Percentiles rank a stretch among this genome's conserved stretches.
These are phyloP conservation scores for Pachydiplax longipennis DNA, from an alignment of 2,888 invertebrate genomes.

Conservation along the genomic window DNA sequence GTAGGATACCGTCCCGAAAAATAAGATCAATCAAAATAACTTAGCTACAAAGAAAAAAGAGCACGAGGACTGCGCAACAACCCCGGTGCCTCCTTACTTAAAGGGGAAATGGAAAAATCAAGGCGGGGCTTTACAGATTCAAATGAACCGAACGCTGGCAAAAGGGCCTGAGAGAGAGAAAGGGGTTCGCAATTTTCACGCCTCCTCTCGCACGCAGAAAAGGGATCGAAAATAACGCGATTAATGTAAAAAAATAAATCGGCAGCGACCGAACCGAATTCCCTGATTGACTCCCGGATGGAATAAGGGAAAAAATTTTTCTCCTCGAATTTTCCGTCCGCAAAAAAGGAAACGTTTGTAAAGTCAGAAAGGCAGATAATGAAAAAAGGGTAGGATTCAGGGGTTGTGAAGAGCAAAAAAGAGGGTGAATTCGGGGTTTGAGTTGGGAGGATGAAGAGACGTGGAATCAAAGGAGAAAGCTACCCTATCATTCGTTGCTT, in stretches of 20 bases:
- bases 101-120: not conserved
- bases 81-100: no score
- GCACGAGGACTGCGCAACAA: not conserved
- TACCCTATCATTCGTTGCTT: not conserved
- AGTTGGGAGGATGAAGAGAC: not conserved
- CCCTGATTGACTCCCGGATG: not conserved
- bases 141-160: not conserved
- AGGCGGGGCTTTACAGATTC: not conserved
- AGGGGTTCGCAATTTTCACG: no score
- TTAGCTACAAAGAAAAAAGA: not conserved
- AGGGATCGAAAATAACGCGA: not conserved
- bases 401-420: not conserved
- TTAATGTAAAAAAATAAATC: not conserved
- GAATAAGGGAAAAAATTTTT: not conserved
- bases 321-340: not conserved
- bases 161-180: no score
- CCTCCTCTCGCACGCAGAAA: not conserved
- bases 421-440: not conserved
- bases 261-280: not conserved
- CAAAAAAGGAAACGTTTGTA: not conserved
- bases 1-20: not conserved
- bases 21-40: not conserved
- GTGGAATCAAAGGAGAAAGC: not conserved
- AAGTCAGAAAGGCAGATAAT: not conserved
- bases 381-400: not conserved